Evolutionary conservation across 2,888 invertebrate genomes (phyloP), one percentile per base, ranked within the genome.

Genomic region (Pycnomerus fuliginosus): DNA sequence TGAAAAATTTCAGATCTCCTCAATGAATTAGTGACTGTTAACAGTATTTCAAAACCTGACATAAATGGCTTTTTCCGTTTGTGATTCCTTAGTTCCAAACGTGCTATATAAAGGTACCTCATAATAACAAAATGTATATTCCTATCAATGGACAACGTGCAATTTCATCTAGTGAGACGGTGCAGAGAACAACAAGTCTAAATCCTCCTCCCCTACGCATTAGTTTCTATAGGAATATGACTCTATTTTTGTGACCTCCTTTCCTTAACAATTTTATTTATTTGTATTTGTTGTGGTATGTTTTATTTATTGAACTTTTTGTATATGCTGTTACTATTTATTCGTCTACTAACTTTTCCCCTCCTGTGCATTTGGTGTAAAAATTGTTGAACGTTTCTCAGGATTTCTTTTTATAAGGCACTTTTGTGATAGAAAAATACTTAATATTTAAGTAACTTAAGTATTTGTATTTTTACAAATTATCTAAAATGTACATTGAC

Each of bases 71-170:
- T n/a, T n/a, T n/a, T n/a, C n/a, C n/a, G n/a, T n/a, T n/a, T n/a
- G n/a, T n/a, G n/a, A n/a, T n/a, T n/a, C n/a, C n/a, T n/a, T n/a
- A 14, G 37, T 44, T 39, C 28, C 37, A 37, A 33, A 66, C 70
- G 71, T 72, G 71, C 71, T 71, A 71, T 71, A 69, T 57, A 67
- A 70, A 70, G 69, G 71, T 71, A 72, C 70, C 70, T 72, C 70
- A 70, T 55, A 46, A 56, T 53, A 53, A 58, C 54, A 58, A 57
- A 53, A 53, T 53, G 52, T 57, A 56, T 61, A 64, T 61, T 64
- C 62, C 59, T 58, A 58, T 56, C 49, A 52, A 62, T 63, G 70
- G 69, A 69, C 65, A 62, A 66, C 63, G 70, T 70, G 69, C 70
- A 70, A 70, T 69, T 61, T 50, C 55, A 42, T 58, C 44, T 59